These are phyloP conservation scores for Seira sanloemensis DNA, from an alignment of 2,888 invertebrate species.

Conservation along the genomic window DNA sequence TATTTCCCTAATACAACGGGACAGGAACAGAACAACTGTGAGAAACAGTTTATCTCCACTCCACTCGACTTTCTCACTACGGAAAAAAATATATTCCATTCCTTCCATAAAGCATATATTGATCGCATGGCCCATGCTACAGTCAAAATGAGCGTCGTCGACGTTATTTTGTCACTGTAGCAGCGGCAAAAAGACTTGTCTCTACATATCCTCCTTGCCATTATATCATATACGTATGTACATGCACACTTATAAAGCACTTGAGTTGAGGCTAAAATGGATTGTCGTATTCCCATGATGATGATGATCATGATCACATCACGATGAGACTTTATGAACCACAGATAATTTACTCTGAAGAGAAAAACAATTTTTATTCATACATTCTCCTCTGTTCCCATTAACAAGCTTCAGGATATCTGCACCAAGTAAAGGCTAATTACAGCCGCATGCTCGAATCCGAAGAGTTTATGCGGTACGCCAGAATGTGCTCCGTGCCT, in stretches of 20 bases:
- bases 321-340: not conserved
- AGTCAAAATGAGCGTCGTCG: not conserved
- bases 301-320: not conserved
- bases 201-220: no score
- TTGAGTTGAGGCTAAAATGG: not conserved
- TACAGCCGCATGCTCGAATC: no score
- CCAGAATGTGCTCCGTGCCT: no score
- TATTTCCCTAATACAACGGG: not conserved
- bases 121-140: not conserved
- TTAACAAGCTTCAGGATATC: no score
- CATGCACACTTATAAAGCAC: not conserved
- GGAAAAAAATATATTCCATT: not conserved
- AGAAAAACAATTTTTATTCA: not conserved
- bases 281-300: not conserved
- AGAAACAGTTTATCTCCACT: not conserved
- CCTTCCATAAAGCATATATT: not conserved
- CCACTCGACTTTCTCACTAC: not conserved
- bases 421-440: not conserved
- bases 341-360: not conserved
- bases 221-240: not conserved
- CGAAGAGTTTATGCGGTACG: no score
- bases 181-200: not conserved
- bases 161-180: not conserved
- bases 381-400: not conserved
- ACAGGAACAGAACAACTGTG: slow-evolving; percentile 7